phyloP scores from a whole-genome alignment of 2,888 invertebrate genomes.

The Heliconius ethilla region DNA sequence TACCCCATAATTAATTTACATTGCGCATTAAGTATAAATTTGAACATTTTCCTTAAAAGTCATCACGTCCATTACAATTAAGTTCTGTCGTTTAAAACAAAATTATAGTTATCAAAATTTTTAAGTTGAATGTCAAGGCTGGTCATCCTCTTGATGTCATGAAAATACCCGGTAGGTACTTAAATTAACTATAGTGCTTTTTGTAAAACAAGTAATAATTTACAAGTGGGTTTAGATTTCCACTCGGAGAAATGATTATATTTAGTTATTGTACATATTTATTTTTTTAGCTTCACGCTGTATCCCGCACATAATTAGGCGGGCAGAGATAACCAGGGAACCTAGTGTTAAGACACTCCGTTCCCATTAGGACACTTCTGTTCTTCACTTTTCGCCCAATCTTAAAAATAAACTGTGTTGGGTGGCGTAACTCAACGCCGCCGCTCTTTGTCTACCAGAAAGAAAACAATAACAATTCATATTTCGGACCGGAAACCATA shows the following conservation, averaged over 20 bases:
- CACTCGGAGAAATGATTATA: background rate
- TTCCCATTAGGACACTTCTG: too few relatives aligned
- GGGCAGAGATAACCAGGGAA: too few relatives aligned
- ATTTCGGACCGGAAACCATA: too few relatives aligned
- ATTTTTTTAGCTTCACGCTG: background rate
- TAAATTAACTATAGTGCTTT: background rate
- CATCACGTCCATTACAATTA: constrained; percentile 9
- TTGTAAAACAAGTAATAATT: background rate
- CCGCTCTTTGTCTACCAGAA: too few relatives aligned
- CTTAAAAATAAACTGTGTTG: too few relatives aligned
- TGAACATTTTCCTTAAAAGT: background rate
- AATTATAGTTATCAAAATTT: constrained; percentile 23
- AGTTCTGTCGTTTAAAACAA: constrained; percentile 11
- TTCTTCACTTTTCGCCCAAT: too few relatives aligned
- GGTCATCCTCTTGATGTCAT: constrained; percentile 1
- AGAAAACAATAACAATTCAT: too few relatives aligned
- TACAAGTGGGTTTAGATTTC: background rate
- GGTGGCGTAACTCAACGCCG: too few relatives aligned
- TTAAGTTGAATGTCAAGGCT: constrained; percentile 32
- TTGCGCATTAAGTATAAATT: background rate
- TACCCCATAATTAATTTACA: background rate
- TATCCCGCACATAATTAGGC: too few relatives aligned
- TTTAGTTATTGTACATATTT: background rate
- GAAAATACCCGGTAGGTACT: background rate
- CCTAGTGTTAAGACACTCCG: too few relatives aligned